phyloP scores from a whole-genome alignment of 2,797 vertebrate genomes.

The Diceros bicornis region DNA sequence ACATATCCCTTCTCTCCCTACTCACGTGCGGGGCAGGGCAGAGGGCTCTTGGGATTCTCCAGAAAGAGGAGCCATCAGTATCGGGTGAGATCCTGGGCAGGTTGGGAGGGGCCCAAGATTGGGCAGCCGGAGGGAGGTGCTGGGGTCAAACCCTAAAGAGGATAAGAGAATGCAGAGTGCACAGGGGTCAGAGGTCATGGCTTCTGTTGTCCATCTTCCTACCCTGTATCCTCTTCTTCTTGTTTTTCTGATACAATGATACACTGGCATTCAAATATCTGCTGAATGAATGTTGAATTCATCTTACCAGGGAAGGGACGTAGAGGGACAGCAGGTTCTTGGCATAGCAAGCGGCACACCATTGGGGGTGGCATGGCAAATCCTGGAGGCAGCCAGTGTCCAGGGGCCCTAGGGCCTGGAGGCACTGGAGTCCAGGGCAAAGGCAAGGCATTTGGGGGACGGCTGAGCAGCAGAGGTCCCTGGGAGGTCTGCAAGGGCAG shows the following conservation, averaged over 20 bases:
- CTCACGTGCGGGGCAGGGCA: conserved; percentile 77
- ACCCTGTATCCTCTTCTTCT: background rate
- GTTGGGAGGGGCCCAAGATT: conserved; percentile 60
- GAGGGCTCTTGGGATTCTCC: conserved; percentile 76
- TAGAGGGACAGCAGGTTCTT: conserved; percentile 76
- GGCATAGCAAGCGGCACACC: conserved; percentile 79
- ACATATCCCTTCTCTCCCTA: background rate
- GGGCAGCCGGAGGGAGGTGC: conserved; percentile 71
- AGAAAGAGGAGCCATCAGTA: conserved; percentile 73
- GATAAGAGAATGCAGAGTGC: background rate
- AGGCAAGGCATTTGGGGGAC: conserved; percentile 70
- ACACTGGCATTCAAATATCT: background rate
- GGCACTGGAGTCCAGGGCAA: conserved; percentile 80
- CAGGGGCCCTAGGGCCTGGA: conserved; percentile 67
- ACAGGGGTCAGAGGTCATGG: background rate
- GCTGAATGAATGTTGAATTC: background rate
- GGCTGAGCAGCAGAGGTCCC: conserved; percentile 75
- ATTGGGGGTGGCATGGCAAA: conserved; percentile 79
- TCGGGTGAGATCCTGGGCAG: conserved; percentile 72
- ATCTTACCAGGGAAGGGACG: conserved; percentile 78
- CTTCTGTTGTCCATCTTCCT: background rate
- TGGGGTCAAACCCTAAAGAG: conserved; percentile 79
- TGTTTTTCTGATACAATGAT: background rate
- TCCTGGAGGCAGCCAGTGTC: conserved; percentile 83
- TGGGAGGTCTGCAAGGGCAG: conserved; percentile 67